A percentile compares a stretch with the other conserved stretches of the same genome.
These are phyloP conservation scores for Ridgeia piscesae DNA, from an alignment of 1,140 invertebrate species.

Conservation along the genomic window DNA sequence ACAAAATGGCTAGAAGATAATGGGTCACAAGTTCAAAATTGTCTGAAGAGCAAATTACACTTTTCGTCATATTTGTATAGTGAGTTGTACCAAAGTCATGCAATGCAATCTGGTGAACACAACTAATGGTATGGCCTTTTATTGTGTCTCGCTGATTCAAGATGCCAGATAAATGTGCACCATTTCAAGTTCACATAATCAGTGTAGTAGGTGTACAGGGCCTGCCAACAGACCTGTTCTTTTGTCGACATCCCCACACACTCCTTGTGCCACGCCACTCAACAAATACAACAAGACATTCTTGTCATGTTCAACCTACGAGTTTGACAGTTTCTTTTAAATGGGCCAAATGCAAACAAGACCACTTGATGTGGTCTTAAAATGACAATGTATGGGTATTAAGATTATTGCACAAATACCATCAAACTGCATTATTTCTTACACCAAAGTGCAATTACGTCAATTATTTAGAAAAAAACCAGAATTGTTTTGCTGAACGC, in stretches of 20 bases:
- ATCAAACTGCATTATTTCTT: neutral
- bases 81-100: neutral
- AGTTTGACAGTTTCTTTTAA: neutral
- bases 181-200: neutral
- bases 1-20: neutral
- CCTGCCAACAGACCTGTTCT: neutral
- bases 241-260: neutral
- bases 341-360: neutral
- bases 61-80: neutral
- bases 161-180: neutral
- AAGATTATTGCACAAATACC: too few species aligned
- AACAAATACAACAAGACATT: neutral
- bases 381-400: too few species aligned
- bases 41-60: neutral
- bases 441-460: neutral
- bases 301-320: neutral
- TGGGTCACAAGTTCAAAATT: neutral
- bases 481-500: neutral
- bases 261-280: neutral
- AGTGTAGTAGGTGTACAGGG: neutral
- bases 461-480: neutral
- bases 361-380: neutral
- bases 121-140: neutral
- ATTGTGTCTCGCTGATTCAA: neutral
- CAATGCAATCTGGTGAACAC: neutral